Evolutionary conservation across 2,888 invertebrate genomes (phyloP).

Genomic region (Ctena decussata): DNA sequence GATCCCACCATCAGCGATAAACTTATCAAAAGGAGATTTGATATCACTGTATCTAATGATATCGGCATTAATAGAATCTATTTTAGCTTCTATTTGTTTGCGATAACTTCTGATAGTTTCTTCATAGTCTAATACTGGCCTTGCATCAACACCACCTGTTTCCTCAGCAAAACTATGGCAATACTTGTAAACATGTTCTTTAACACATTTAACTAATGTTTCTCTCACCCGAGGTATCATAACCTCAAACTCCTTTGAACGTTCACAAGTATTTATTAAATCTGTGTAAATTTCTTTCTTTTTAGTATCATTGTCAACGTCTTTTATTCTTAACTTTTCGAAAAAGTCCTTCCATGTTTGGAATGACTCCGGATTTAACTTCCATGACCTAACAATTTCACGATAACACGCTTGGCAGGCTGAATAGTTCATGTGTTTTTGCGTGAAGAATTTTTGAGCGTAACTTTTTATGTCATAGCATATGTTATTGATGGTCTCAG

Average conservation of each 20-base stretch:
- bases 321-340: constrained; percentile 58
- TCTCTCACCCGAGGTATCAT: constrained; percentile 71
- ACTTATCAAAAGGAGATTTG: constrained; percentile 71
- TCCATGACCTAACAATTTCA: constrained; percentile 63
- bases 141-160: constrained; percentile 70
- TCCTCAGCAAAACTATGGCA: constrained; percentile 78
- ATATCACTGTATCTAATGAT: constrained; percentile 74
- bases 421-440: constrained; percentile 62
- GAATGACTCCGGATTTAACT: constrained; percentile 55
- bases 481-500: constrained; percentile 70
- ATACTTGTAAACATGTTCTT: constrained; percentile 75
- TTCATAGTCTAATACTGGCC: constrained; percentile 73
- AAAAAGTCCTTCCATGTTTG: constrained; percentile 74
- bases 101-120: constrained; percentile 66
- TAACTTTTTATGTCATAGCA: constrained; percentile 71
- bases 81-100: constrained; percentile 69
- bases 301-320: constrained; percentile 54
- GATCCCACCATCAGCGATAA: constrained; percentile 68
- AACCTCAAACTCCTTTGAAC: constrained; percentile 72
- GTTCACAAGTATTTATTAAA: constrained; percentile 69
- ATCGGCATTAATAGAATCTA: constrained; percentile 70
- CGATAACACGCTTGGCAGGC: constrained; percentile 61
- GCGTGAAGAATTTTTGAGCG: constrained; percentile 67
- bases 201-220: constrained; percentile 67
- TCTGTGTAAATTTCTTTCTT: constrained; percentile 58